Conservation (phyloP, 2,888 invertebrate species). For the Mythimna loreyi region DNA sequence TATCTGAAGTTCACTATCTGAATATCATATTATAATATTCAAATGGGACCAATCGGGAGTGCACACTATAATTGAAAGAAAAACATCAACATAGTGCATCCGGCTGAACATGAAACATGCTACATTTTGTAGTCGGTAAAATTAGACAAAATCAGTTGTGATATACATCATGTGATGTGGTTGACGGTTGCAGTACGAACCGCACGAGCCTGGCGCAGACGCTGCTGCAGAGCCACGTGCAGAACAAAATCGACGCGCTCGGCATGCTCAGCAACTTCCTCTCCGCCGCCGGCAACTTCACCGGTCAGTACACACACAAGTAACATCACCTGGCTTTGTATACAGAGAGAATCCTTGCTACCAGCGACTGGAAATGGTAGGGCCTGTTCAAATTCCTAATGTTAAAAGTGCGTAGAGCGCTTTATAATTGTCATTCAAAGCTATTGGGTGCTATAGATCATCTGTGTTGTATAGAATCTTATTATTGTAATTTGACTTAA, state of each 20-base stretch:
- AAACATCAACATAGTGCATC: too few relatives aligned
- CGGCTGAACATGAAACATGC: too few relatives aligned
- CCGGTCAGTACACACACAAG: not conserved
- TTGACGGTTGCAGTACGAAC: slow-evolving; percentile 26
- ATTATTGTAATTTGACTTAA: too few relatives aligned
- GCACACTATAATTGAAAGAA: too few relatives aligned
- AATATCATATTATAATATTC: too few relatives aligned
- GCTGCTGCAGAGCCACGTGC: slow-evolving; percentile 56
- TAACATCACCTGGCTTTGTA: not conserved
- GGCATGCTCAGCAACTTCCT: slow-evolving; percentile 41
- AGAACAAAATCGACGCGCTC: slow-evolving; percentile 52
- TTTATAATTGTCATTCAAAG: not conserved
- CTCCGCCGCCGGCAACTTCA: slow-evolving; percentile 33
- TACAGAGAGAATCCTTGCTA: too few relatives aligned
- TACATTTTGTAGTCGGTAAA: too few relatives aligned
- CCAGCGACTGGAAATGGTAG: not conserved
- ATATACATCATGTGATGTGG: not conserved
- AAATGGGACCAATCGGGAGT: too few relatives aligned
- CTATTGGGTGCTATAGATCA: not conserved
- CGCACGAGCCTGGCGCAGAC: slow-evolving; percentile 37
- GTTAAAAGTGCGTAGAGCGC: not conserved
- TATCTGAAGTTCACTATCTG: too few relatives aligned
- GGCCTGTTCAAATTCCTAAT: not conserved
- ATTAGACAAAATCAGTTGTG: not conserved
- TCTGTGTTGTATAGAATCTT: not conserved